Conservation (phyloP, 2,113 vertebrate species). For the Sceloporus tristichus region DNA sequence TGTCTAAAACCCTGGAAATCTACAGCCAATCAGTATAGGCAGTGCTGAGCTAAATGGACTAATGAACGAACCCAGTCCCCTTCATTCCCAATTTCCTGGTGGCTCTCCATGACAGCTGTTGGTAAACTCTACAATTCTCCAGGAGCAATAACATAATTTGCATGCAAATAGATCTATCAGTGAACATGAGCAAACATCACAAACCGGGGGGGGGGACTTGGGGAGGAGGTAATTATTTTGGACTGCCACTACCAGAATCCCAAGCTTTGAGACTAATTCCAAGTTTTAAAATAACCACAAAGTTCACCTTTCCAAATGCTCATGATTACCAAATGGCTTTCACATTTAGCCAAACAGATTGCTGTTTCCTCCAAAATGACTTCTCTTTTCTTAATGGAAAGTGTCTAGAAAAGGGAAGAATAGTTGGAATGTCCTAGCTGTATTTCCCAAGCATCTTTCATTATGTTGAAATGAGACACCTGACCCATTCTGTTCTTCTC, state of each 20-base stretch:
- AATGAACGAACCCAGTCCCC: background rate
- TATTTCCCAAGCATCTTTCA: background rate
- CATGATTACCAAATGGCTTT: background rate
- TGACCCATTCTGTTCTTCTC: conserved; percentile 40
- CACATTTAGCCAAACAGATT: background rate
- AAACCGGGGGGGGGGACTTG: background rate
- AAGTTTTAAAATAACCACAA: background rate
- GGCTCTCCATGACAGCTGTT: background rate
- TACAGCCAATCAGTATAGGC: background rate
- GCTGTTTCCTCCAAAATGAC: background rate
- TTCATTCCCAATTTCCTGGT: background rate
- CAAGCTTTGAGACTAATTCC: no score
- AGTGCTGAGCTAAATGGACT: background rate
- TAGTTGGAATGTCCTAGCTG: background rate
- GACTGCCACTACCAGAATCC: no score
- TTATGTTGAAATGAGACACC: conserved; percentile 41
- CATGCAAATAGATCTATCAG: background rate
- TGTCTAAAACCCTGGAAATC: background rate
- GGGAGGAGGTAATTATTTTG: background rate
- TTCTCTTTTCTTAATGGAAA: background rate
- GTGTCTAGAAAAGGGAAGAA: background rate
- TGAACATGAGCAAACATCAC: background rate
- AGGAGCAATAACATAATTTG: background rate
- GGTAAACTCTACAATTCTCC: background rate
- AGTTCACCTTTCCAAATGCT: background rate